Base-by-base conservation (phyloP, 2,113 vertebrate genomes). In the Ahaetulla prasina region DNA sequence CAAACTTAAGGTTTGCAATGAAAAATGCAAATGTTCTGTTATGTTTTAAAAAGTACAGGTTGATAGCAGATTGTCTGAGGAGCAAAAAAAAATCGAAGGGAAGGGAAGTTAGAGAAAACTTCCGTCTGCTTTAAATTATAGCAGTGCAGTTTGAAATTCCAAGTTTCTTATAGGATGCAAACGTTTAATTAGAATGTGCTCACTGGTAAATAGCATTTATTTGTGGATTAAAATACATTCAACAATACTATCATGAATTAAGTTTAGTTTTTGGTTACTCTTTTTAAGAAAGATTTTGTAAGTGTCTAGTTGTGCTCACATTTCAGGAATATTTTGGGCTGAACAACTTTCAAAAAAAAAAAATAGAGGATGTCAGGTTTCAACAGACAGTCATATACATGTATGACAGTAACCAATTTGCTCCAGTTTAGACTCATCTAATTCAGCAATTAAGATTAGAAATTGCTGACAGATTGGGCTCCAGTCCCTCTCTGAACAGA, bases 401-500 rank as follows among this genome's bases (percentile, higher is more conserved):
- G 9, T 20, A 49, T 53, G 55, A 57, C n/a, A 2, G 49, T 30
- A 8, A 27, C 25, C 52, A 16, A 57, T 54, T 85, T 63, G 55
- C 30, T 52, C 39, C 84, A 4, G n/a, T 63, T 91, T 47, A 22
- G 90, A 9, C 18, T 27, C 7, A 23, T 53, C 87, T 88, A 88
- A 80, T 92, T 88, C 91, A 9, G 88, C 92, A 92, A 63, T 92
- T 92, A 89, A 85, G 88, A 11, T 25, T 60, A 45, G 88, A 49
- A 85, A 89, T 85, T 27, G 88, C 74, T 63, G 74, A 85, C 92
- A 89, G 92, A 50, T 85, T 85, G 88, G 88, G 30, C 88, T 57
- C 43, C 2, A 14, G 39, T 60, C 92, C 85, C 45, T 85, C 45
- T 60, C 22, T 0, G 30, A 85, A 45, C 92, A 92, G 92, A 89